These are phyloP conservation scores for Macropus fuliginosus DNA, from an alignment of 2,797 vertebrate genomes.

Conservation along the genomic window DNA sequence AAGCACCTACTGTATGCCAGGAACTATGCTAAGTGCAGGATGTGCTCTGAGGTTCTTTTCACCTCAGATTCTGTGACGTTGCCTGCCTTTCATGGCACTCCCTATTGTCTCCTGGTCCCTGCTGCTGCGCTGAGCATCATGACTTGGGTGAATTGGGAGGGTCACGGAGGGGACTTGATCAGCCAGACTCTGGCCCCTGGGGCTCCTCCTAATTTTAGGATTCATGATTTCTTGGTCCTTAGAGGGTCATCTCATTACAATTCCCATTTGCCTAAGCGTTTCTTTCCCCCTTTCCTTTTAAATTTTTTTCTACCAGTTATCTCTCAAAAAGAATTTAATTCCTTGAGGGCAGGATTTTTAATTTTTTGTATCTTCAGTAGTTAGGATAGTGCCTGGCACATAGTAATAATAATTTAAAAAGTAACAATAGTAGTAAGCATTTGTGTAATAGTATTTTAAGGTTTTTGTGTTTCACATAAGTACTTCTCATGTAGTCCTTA, in stretches of 20 bases:
- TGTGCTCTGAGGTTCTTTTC: no score
- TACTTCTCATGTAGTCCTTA: neutral
- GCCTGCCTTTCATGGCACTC: neutral
- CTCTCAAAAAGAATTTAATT: neutral
- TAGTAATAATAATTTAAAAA: neutral
- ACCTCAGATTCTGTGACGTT: neutral
- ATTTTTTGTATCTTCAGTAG: neutral
- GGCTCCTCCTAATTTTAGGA: neutral
- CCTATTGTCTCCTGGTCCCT: neutral
- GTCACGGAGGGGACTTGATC: neutral
- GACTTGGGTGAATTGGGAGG: neutral
- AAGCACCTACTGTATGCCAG: neutral
- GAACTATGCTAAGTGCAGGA: neutral
- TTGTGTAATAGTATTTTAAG: neutral
- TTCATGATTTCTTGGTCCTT: neutral
- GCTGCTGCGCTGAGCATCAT: neutral
- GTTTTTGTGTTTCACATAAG: neutral
- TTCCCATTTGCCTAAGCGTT: constrained; percentile 5
- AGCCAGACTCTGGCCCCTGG: neutral
- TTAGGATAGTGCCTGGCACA: neutral
- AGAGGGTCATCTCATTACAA: neutral
- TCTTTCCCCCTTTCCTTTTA: constrained; percentile 24
- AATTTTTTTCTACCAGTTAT: neutral
- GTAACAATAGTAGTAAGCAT: no score
- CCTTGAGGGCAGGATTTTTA: neutral